These are phyloP conservation scores for Lymantria monacha DNA, from an alignment of 2,888 invertebrate genomes.

Conservation along the genomic window DNA sequence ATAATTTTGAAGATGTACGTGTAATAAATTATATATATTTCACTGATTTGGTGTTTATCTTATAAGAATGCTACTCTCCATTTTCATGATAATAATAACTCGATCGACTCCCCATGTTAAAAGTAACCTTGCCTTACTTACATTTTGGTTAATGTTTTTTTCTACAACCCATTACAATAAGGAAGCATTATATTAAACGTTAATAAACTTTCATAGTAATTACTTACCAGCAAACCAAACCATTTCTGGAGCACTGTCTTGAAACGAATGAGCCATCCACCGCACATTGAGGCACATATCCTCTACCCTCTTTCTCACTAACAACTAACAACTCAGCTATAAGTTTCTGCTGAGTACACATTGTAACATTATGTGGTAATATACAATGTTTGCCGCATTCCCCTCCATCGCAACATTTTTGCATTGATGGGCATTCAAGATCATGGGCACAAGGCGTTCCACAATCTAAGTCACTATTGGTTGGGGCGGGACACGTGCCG, in stretches of 20 bases:
- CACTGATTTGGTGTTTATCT: too few species aligned
- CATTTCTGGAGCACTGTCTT: constrained; percentile 92
- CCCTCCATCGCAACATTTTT: constrained; percentile 90
- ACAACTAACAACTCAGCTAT: constrained; percentile 89
- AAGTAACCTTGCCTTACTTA: too few species aligned
- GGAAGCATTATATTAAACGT: too few species aligned
- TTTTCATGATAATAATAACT: too few species aligned
- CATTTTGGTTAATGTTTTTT: too few species aligned
- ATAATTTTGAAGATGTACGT: too few species aligned
- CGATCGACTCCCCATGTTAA: too few species aligned
- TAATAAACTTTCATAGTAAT: background rate
- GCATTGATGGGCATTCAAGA: constrained; percentile 90
- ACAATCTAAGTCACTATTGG: constrained; percentile 73
- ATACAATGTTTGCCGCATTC: constrained; percentile 88
- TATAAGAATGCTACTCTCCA: too few species aligned
- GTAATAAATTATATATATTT: too few species aligned
- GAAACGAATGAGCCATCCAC: constrained; percentile 87
- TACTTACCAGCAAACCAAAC: constrained; percentile 89
- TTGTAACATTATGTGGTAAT: constrained; percentile 88
- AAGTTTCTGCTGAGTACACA: constrained; percentile 89
- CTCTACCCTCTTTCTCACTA: constrained; percentile 90
- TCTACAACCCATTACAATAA: too few species aligned
- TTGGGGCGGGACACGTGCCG: constrained; percentile 86
- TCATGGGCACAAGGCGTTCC: constrained; percentile 89
- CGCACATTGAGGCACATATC: constrained; percentile 92